Conservation (phyloP, 1,140 invertebrate species). For the Copidosoma floridanum region DNA sequence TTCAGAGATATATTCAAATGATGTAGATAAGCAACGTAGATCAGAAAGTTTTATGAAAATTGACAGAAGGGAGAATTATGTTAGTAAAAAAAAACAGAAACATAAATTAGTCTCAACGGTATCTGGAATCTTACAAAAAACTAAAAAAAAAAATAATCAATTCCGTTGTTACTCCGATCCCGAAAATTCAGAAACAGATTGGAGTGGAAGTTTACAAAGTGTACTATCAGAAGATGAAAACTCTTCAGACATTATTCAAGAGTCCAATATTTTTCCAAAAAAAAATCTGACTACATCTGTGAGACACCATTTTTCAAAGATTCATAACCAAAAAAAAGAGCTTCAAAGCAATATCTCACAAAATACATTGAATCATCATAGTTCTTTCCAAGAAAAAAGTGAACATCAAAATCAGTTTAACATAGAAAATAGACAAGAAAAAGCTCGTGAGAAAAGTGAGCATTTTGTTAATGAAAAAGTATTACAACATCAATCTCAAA, state of each 20-base stretch:
- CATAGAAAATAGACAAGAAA: slow-evolving; percentile 35
- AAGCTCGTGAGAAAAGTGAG: slow-evolving; percentile 49
- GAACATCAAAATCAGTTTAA: slow-evolving; percentile 29
- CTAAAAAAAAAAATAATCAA: slow-evolving; percentile 64
- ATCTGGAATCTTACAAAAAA: slow-evolving; percentile 77
- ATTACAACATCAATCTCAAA: slow-evolving; percentile 41
- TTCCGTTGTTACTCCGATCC: slow-evolving; percentile 70
- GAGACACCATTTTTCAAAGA: too few species aligned
- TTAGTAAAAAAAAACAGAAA: slow-evolving; percentile 67
- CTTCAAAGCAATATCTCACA: slow-evolving; percentile 30
- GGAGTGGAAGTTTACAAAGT: slow-evolving; percentile 67
- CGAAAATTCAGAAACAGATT: slow-evolving; percentile 76
- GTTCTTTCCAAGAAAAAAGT: slow-evolving; percentile 30
- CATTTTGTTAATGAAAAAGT: too few species aligned
- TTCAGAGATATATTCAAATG: too few species aligned
- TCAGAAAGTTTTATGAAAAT: slow-evolving; percentile 28
- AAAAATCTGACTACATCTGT: too few species aligned
- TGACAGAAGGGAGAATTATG: slow-evolving; percentile 39
- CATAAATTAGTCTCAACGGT: slow-evolving; percentile 76
- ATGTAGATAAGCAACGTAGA: background rate
- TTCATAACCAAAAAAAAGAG: slow-evolving; percentile 41
- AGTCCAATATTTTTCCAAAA: slow-evolving; percentile 64
- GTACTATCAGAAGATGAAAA: slow-evolving; percentile 70
- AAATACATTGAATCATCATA: too few species aligned
- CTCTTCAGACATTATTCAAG: slow-evolving; percentile 66